Evolutionary conservation across 2,888 invertebrate genomes (phyloP), one percentile per base, ranked within the genome.

Genomic region (Pyrochroa serraticornis): DNA sequence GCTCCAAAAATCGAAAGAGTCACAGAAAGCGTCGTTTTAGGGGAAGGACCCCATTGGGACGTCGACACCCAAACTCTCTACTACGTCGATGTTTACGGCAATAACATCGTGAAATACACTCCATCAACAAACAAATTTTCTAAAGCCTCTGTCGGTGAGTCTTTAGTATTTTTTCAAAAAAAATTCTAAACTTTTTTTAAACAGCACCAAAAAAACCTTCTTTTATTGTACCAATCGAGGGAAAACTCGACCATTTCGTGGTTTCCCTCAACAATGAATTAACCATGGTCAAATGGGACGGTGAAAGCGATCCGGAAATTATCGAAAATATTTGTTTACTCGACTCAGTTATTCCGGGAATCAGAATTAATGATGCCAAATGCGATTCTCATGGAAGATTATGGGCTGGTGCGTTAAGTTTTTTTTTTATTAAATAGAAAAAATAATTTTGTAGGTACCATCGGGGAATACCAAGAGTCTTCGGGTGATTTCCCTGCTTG

Each of bases 301-400:
- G 89, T 0, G 69, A 74, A 1, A 80, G 83, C 7, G 75, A 80
- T 62, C 80, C 81, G 6, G 82, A 81, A 13, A 79, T 84, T 2
- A 68, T 83, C 0, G 77, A 80, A 32, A 72, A 76, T 1, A 67
- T 89, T 1, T 78, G 82, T 0, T 84, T 85, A 66, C 85, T 89
- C 6, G 22, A 22, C 5, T 22, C 22, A 5, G 22, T 22, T 22
- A 22, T 22, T 22, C 22, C 22, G 5, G 22, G 22, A 22, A 22
- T 22, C 73, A 81, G 90, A 67, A 84, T 91, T 72, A 93, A 92
- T 69, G 92, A 92, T 71, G 92, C 86, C 31, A 93, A 92, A 79
- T 87, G 89, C 33, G 92, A 92, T 75, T 85, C 87, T 7, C 76
- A 78, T 7, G 92, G 92, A 2, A 80, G 91, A 45, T 80, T 92